Conservation (phyloP, 1,140 invertebrate species). For the Heliconius hewitsoni region DNA sequence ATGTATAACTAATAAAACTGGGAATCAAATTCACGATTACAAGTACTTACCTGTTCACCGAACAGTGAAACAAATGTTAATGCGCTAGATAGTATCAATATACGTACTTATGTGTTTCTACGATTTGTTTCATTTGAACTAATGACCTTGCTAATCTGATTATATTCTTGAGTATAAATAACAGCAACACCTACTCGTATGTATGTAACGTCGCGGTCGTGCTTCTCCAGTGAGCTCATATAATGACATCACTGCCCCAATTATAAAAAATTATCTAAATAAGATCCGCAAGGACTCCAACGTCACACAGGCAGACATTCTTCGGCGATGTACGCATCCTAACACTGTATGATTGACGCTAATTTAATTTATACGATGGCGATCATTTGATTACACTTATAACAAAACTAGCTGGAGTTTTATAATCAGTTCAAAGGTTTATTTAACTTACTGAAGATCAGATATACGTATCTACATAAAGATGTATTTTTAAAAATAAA, state of each 20-base stretch:
- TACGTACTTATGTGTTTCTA: too few relatives aligned
- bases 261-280: constrained; percentile 18
- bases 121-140: too few relatives aligned
- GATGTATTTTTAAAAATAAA: too few relatives aligned
- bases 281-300: not conserved
- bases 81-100: too few relatives aligned
- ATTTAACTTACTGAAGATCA: too few relatives aligned
- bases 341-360: not conserved
- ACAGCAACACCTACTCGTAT: not conserved
- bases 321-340: not conserved
- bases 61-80: too few relatives aligned
- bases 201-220: not conserved
- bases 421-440: not conserved
- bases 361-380: not conserved
- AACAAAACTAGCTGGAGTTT: not conserved
- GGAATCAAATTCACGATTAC: too few relatives aligned
- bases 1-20: too few relatives aligned
- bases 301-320: not conserved
- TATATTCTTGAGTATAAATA: not conserved
- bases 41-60: too few relatives aligned
- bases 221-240: not conserved
- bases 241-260: constrained; percentile 7
- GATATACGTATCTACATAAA: too few relatives aligned
- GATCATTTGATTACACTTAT: not conserved
- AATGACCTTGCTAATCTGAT: not conserved